Evolutionary conservation across 2,797 vertebrate genomes (phyloP).

Genomic region (Acipenser transmontanus): DNA sequence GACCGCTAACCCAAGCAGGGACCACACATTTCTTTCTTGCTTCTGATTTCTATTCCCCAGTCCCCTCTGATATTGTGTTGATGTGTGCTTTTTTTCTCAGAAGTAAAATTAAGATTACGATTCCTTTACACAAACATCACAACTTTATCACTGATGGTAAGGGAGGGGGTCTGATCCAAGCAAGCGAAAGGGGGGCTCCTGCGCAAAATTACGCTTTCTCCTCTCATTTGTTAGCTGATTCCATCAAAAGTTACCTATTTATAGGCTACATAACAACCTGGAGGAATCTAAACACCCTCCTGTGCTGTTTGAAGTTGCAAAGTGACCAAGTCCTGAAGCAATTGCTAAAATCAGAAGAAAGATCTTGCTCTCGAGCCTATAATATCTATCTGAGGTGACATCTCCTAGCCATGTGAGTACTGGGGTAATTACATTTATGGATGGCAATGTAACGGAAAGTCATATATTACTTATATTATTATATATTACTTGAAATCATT

Average conservation of each 20-base stretch:
- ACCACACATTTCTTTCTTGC: too few species aligned
- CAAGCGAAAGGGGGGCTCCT: constrained; percentile 41
- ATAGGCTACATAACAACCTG: constrained; percentile 48
- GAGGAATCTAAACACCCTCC: constrained; percentile 45
- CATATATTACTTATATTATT: constrained; percentile 13
- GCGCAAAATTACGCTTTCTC: constrained; percentile 52
- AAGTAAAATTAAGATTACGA: too few species aligned
- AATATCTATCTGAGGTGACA: constrained; percentile 52
- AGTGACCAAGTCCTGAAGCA: constrained; percentile 46
- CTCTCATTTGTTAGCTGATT: constrained; percentile 62
- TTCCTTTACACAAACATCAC: not conserved
- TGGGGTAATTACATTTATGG: constrained; percentile 34
- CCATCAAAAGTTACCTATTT: constrained; percentile 64
- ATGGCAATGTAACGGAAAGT: constrained; percentile 10
- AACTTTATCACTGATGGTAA: constrained; percentile 31
- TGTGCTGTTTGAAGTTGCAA: constrained; percentile 42
- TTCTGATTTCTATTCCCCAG: too few species aligned
- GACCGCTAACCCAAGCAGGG: too few species aligned
- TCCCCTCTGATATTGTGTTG: too few species aligned
- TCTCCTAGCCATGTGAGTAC: constrained; percentile 58
- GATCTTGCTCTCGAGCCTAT: constrained; percentile 40
- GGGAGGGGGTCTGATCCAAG: constrained; percentile 39
- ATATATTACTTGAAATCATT: constrained; percentile 18
- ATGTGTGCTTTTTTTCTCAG: too few species aligned
- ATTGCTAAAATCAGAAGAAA: constrained; percentile 38